These are phyloP conservation scores for Oreonectes daqikongensis DNA, from an alignment of 2,797 vertebrate genomes.

Conservation along the genomic window DNA sequence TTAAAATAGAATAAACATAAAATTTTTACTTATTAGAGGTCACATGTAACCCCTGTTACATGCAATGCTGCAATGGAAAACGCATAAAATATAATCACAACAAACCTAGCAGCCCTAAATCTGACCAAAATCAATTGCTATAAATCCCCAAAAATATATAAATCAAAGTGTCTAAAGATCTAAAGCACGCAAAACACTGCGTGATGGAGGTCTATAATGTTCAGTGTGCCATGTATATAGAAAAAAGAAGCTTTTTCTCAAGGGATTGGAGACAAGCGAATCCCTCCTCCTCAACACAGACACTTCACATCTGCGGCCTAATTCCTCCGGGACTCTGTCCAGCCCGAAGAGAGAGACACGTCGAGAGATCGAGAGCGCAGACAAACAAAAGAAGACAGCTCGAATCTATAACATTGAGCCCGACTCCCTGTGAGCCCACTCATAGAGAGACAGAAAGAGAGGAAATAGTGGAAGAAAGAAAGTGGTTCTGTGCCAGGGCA, in stretches of 20 bases:
- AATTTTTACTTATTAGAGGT: background rate
- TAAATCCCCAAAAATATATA: background rate
- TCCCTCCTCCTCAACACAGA: constrained; percentile 34
- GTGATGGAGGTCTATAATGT: constrained; percentile 26
- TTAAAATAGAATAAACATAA: too few relatives aligned
- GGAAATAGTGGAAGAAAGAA: constrained; percentile 24
- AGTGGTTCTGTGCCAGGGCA: constrained; percentile 23
- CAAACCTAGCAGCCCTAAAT: too few relatives aligned
- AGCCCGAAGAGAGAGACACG: constrained; percentile 25
- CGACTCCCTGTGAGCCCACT: constrained; percentile 27
- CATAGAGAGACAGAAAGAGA: constrained; percentile 24
- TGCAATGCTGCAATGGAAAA: too few relatives aligned
- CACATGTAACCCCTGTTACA: background rate
- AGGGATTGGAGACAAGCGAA: background rate
- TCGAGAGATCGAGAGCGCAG: constrained; percentile 17
- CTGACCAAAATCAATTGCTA: too few relatives aligned
- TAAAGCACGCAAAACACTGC: background rate
- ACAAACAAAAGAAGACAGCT: constrained; percentile 35
- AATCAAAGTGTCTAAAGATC: background rate
- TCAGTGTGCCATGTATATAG: constrained; percentile 18
- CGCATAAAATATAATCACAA: too few relatives aligned
- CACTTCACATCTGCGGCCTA: constrained; percentile 45
- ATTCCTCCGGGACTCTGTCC: constrained; percentile 39
- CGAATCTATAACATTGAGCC: constrained; percentile 26
- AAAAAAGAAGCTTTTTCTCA: background rate